These are phyloP conservation scores for Pogonognathellus flavescens DNA, from an alignment of 1,140 invertebrate species.

Conservation along the genomic window DNA sequence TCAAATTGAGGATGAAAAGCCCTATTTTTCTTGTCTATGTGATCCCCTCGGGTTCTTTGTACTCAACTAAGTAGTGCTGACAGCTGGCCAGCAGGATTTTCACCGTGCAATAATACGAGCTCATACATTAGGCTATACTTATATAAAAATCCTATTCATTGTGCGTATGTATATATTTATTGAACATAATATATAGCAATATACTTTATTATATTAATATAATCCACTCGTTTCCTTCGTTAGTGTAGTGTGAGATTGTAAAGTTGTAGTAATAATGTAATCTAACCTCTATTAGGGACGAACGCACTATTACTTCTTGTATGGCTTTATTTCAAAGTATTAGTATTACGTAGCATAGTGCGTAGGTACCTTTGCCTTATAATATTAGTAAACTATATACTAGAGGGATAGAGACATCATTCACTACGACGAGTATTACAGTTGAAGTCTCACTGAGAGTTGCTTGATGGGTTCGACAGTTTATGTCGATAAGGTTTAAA, in stretches of 20 bases:
- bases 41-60: conserved; percentile 60
- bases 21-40: conserved; percentile 64
- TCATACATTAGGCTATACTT: neutral
- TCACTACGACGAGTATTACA: neutral
- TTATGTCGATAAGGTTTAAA: conserved; percentile 39
- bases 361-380: neutral
- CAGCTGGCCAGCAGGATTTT: conserved; percentile 64
- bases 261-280: conserved; percentile 26
- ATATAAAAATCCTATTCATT: no score
- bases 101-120: neutral
- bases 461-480: neutral
- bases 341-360: neutral
- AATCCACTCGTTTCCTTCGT: neutral
- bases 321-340: neutral
- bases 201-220: no score
- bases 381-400: no score
- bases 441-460: neutral
- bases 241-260: conserved; percentile 2
- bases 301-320: neutral
- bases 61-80: conserved; percentile 64
- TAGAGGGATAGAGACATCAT: neutral
- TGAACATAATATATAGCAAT: no score
- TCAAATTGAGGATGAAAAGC: conserved; percentile 65
- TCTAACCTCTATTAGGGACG: neutral
- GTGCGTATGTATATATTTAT: no score